These are phyloP conservation scores for Periophthalmodon schlosseri DNA, from an alignment of 2,113 vertebrate species.

Conservation along the genomic window DNA sequence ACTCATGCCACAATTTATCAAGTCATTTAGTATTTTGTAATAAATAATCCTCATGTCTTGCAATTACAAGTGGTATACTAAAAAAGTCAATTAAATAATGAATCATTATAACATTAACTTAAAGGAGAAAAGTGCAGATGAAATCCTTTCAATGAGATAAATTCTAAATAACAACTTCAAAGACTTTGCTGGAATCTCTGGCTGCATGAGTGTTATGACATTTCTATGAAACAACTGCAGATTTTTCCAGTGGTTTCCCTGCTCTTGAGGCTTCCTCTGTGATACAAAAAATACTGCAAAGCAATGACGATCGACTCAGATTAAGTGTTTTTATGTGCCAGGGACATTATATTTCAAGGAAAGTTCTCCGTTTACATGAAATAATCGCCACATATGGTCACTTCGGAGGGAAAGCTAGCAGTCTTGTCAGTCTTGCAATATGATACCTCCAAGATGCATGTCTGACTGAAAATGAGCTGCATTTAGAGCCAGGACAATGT, in stretches of 20 bases:
- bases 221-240: not conserved
- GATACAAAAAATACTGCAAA: not conserved
- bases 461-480: not conserved
- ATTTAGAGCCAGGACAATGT: not conserved
- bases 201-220: not conserved
- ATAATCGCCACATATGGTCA: conserved; percentile 29
- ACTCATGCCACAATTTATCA: not conserved
- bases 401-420: conserved; percentile 38
- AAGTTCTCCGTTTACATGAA: conserved; percentile 14
- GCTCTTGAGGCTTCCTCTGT: not conserved
- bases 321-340: not conserved
- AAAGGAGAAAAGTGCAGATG: not conserved
- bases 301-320: not conserved
- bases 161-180: not conserved
- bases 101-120: not conserved
- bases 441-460: conserved; percentile 42
- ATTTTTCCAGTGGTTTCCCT: not conserved
- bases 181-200: not conserved
- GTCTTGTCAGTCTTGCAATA: conserved; percentile 54
- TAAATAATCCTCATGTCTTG: not conserved
- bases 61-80: too few relatives aligned
- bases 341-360: not conserved
- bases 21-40: not conserved
- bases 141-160: not conserved
- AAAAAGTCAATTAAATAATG: not conserved